These are phyloP conservation scores for Megathymus violae DNA, from an alignment of 1,140 invertebrate species.

Conservation along the genomic window DNA sequence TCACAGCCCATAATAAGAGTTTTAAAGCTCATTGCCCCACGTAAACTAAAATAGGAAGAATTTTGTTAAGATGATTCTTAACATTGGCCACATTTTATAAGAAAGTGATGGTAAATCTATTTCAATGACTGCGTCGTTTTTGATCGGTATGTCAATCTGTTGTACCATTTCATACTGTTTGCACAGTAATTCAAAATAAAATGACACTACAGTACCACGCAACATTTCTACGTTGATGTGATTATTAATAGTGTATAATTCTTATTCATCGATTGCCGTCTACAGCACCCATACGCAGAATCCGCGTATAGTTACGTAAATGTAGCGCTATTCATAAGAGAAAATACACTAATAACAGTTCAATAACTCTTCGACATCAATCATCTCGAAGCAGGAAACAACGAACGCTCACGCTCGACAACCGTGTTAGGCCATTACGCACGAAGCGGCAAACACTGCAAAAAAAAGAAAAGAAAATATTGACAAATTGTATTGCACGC, in stretches of 20 bases:
- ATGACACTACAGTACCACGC: no score
- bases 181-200: background rate
- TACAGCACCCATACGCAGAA: background rate
- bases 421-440: background rate
- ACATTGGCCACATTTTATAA: no score
- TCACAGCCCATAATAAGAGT: no score
- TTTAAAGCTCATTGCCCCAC: no score
- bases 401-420: conserved; percentile 9
- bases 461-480: no score
- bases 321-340: conserved; percentile 41
- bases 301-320: conserved; percentile 41
- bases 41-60: no score
- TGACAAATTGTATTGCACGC: no score
- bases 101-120: background rate
- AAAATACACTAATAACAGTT: conserved; percentile 47
- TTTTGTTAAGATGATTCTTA: no score
- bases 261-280: background rate
- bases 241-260: background rate
- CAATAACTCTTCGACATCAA: conserved; percentile 40
- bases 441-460: background rate
- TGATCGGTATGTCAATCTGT: no score
- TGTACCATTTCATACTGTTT: no score
- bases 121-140: background rate
- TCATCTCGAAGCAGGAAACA: conserved; percentile 24
- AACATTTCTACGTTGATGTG: no score